phyloP scores from a whole-genome alignment of 2,888 invertebrate species.

The Anoplius nigerrimus region DNA sequence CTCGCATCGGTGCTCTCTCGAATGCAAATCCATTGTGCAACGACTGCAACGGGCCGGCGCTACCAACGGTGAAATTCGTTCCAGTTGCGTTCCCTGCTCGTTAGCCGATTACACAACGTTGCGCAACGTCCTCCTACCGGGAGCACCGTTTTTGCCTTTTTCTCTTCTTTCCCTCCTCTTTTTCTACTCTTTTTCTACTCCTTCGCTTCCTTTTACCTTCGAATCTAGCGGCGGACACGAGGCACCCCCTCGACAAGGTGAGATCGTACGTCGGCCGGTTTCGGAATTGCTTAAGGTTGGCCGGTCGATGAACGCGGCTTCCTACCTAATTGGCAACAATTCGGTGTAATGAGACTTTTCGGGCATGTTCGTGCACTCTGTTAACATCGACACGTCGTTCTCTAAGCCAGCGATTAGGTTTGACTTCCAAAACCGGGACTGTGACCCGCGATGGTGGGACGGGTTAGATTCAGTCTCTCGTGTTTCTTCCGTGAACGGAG shows the following conservation, averaged over 20 bases:
- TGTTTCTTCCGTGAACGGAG: no score
- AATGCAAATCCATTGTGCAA: slow-evolving; percentile 64
- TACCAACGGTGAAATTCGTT: slow-evolving; percentile 60
- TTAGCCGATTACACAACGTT: slow-evolving; percentile 53
- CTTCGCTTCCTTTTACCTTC: no score
- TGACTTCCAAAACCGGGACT: no score
- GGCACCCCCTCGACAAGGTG: neutral
- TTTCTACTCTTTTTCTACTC: no score
- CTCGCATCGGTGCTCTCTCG: slow-evolving; percentile 25
- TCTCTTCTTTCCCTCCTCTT: neutral
- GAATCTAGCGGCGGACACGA: neutral
- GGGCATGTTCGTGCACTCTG: neutral
- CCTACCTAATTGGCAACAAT: no score
- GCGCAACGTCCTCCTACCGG: slow-evolving; percentile 34
- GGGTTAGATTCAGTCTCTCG: no score
- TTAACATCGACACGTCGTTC: no score
- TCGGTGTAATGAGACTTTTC: neutral
- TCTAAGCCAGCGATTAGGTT: no score
- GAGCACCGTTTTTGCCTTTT: slow-evolving; percentile 8
- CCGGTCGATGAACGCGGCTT: no score
- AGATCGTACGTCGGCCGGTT: no score
- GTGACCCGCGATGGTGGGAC: no score
- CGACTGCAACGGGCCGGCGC: slow-evolving; percentile 39
- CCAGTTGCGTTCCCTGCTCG: slow-evolving; percentile 53
- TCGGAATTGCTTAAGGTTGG: no score